These are phyloP conservation scores for Cepphus grylle DNA, from an alignment of 2,113 vertebrate species.

Conservation along the genomic window DNA sequence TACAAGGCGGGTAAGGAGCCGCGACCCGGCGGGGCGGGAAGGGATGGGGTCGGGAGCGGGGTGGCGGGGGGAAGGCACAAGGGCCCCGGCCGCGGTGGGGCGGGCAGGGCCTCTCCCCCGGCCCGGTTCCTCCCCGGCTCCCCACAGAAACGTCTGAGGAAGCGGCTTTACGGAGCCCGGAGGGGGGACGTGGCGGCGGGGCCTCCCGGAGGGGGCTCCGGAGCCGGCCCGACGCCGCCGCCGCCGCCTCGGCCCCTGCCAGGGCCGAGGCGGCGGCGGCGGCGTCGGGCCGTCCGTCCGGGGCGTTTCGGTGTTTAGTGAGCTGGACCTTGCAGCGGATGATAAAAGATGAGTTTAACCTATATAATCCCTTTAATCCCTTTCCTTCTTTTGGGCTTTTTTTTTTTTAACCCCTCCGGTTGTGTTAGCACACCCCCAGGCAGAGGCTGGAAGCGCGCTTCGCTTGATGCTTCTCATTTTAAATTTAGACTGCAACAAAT, in stretches of 20 bases:
- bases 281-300: background rate
- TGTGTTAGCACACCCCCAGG: background rate
- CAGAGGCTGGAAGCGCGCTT: background rate
- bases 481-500: background rate
- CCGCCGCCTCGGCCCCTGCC: background rate
- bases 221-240: background rate
- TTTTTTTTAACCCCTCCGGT: background rate
- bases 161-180: background rate
- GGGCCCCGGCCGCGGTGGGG: background rate
- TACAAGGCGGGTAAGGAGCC: slow-evolving; percentile 54
- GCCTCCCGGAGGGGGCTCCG: background rate
- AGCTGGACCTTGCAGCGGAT: background rate
- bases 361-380: background rate
- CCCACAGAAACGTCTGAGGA: background rate
- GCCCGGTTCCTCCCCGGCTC: background rate
- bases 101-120: background rate
- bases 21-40: background rate
- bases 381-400: background rate
- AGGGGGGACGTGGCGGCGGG: background rate
- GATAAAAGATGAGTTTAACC: background rate
- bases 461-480: background rate
- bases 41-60: background rate
- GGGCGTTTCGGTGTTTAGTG: background rate
- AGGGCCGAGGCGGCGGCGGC: background rate
- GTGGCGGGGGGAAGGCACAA: background rate